Base-by-base conservation (phyloP, 2,113 vertebrate genomes). In the Oncorhynchus kisutch region DNA sequence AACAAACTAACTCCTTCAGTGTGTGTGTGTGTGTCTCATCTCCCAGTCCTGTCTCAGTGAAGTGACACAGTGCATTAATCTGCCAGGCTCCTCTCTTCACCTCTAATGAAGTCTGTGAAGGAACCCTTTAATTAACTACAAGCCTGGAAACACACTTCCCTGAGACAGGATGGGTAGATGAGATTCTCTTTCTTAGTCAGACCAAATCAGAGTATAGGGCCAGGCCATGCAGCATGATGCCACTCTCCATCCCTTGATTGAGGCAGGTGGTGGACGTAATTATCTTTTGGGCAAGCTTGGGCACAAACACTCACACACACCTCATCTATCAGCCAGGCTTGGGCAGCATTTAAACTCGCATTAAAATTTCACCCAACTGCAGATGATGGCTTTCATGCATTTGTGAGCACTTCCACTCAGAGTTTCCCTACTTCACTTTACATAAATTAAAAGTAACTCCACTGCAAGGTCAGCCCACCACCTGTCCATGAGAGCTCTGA, bases 81-180 rank as follows among this genome's bases (percentile, higher is more conserved):
- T 13, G 27, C 45, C 51, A 22, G 66, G 31, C 60, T 77, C 69
- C 57, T 4, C 16, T 45, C 9, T 45, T 45, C 39, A 45, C 9
- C 39, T 57, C 81, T 91, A 88, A 91, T 90, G 82, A 90, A 90
- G 85, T 86, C 76, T 88, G 91, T 89, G 81, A 87, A 81, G 84
- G 81, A 91, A 91, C 82, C 86, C 85, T 84, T 82, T 83, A 88
- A 87, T 91, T 92, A 92, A 94, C 93, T 93, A 93, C 92, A 92
- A 82, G 78, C 39, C 39, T 45, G 39, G 51, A 54, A 16, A 54
- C 51, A 54, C 51, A 54, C 13, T 16, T 18, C 3, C 87, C 83
- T 82, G 74, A 84, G 79, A 88, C 80, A 80, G 72, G 77, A 83
- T 73, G 71, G 86, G 78, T 79, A 85, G 85, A 89, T 81, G 82